Evolutionary conservation across 2,113 vertebrate species (phyloP).

Genomic region (Chamaea fasciata): DNA sequence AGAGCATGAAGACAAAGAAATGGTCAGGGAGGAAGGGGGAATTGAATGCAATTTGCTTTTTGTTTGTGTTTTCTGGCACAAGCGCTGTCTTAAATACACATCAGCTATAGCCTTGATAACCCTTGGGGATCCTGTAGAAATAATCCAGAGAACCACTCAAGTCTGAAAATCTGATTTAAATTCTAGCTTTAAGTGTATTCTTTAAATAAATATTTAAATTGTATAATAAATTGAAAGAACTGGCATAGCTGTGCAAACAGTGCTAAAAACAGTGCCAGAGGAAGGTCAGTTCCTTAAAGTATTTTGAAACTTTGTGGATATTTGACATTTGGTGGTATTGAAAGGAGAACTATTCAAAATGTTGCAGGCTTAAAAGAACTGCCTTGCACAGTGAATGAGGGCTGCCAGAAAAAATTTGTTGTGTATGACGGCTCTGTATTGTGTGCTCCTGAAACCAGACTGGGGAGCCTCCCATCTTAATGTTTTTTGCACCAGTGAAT

Average conservation of each 20-base stretch:
- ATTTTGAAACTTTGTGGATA: background rate
- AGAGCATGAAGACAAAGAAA: background rate
- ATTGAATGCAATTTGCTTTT: background rate
- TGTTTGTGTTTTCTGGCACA: conserved; percentile 37
- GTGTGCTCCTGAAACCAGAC: background rate
- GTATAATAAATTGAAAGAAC: background rate
- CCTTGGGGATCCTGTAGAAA: conserved; percentile 21
- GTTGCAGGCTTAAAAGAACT: background rate
- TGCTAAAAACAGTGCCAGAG: background rate
- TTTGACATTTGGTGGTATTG: background rate
- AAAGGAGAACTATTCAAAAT: background rate
- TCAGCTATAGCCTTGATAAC: background rate
- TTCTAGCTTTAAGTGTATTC: background rate
- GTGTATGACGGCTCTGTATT: background rate
- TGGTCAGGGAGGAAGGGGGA: background rate
- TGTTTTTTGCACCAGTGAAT: background rate
- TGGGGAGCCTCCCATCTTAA: background rate
- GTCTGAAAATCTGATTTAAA: conserved; percentile 2
- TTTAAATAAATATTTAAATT: conserved; percentile 10
- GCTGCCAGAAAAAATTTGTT: background rate
- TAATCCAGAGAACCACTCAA: background rate
- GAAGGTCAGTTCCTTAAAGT: background rate
- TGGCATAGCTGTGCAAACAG: background rate
- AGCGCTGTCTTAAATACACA: conserved; percentile 1
- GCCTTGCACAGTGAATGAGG: background rate